Evolutionary conservation across 2,797 vertebrate genomes (phyloP).

Genomic region (Babyrousa celebensis): DNA sequence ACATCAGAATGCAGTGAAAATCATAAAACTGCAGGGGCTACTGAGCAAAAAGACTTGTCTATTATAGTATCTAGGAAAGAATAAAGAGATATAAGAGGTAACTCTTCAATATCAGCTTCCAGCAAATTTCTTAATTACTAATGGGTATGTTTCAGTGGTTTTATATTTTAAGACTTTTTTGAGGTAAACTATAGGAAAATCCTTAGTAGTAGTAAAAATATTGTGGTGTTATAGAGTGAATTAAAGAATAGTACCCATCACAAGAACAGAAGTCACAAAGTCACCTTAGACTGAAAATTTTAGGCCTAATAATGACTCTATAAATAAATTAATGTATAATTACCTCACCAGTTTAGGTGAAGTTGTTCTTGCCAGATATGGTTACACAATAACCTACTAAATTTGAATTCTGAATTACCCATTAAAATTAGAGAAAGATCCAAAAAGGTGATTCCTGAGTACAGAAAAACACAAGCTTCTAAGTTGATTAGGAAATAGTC

Average conservation of each 20-base stretch:
- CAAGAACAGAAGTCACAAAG: not conserved
- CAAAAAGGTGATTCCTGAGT: not conserved
- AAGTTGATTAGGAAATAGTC: not conserved
- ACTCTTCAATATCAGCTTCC: not conserved
- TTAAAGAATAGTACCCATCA: not conserved
- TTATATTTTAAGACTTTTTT: not conserved
- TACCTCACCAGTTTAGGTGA: not conserved
- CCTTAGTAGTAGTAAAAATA: not conserved
- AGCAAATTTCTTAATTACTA: not conserved
- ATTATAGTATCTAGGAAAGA: not conserved
- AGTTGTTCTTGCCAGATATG: not conserved
- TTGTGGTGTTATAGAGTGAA: not conserved
- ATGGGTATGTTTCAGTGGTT: not conserved
- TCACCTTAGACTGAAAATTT: not conserved
- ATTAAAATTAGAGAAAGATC: not conserved
- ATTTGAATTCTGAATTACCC: conserved; percentile 3
- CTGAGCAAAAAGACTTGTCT: not conserved
- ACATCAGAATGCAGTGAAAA: not conserved
- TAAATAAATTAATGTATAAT: not conserved
- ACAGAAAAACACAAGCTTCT: not conserved
- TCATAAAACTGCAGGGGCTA: not conserved
- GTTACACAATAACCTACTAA: not conserved
- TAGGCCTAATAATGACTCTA: not conserved
- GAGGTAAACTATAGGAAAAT: not conserved
- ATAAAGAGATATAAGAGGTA: not conserved